Evolutionary conservation across 2,113 vertebrate genomes (phyloP).

Genomic region (Hippocampus comes): DNA sequence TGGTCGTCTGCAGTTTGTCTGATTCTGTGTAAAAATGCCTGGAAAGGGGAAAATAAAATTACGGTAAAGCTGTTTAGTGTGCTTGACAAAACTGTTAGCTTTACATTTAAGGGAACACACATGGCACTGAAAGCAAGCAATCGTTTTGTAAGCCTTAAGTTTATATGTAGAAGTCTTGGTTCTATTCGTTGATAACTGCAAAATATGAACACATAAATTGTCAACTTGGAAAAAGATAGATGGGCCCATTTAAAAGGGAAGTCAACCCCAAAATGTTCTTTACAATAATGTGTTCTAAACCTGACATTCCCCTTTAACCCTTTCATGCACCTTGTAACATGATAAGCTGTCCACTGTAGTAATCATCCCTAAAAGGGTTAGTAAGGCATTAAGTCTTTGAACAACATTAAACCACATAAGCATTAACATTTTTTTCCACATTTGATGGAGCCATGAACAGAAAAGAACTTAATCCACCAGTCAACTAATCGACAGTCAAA

Average conservation of each 20-base stretch:
- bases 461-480: too few species aligned
- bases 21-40: constrained; percentile 94
- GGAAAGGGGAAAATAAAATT: constrained; percentile 23
- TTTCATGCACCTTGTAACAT: too few species aligned
- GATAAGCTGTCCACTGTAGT: too few species aligned
- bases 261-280: too few species aligned
- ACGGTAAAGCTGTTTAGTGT: not conserved
- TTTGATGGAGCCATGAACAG: not conserved
- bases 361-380: not conserved
- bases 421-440: not conserved
- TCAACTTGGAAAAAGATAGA: constrained; percentile 23
- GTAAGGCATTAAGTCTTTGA: not conserved
- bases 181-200: constrained; percentile 7
- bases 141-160: too few species aligned
- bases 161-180: constrained; percentile 11
- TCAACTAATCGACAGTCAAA: too few species aligned
- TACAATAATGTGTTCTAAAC: too few species aligned
- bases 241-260: not conserved
- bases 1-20: constrained; percentile 87
- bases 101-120: not conserved
- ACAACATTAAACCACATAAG: not conserved
- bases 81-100: not conserved
- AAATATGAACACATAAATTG: not conserved
- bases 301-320: too few species aligned
- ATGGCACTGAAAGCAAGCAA: not conserved